Evolutionary conservation across 2,888 invertebrate species (phyloP).

Genomic region (Catocala fraxini): DNA sequence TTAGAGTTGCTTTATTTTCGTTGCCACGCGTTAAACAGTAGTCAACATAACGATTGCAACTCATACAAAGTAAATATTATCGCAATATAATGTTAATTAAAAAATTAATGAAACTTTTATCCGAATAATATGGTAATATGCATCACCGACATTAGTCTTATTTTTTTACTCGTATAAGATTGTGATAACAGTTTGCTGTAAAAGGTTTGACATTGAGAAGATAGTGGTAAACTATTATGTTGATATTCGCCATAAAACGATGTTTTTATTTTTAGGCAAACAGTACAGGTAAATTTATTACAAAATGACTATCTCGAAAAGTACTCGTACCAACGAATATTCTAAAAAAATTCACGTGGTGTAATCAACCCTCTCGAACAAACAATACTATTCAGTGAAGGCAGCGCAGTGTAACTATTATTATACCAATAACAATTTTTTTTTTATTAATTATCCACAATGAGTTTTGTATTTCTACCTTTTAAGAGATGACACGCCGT

Average conservation of each 20-base stretch:
- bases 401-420: no score
- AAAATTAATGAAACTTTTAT: not conserved
- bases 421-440: no score
- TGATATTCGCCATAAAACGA: not conserved
- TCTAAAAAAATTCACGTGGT: not conserved
- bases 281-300: slow-evolving; percentile 1
- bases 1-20: no score
- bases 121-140: slow-evolving; percentile 2
- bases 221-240: not conserved
- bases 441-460: no score
- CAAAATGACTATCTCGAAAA: slow-evolving; percentile 2
- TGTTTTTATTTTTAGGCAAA: not conserved
- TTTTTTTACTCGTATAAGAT: not conserved
- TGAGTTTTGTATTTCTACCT: no score
- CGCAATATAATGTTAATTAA: not conserved
- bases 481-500: no score
- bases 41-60: slow-evolving; percentile 1
- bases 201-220: not conserved
- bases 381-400: no score
- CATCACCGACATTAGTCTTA: not conserved
- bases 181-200: not conserved
- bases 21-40: no score
- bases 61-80: slow-evolving; percentile 1
- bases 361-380: not conserved
- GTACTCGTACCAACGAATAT: slow-evolving; percentile 1